phyloP scores from a whole-genome alignment of 2,888 invertebrate species.

The Noctua janthina region DNA sequence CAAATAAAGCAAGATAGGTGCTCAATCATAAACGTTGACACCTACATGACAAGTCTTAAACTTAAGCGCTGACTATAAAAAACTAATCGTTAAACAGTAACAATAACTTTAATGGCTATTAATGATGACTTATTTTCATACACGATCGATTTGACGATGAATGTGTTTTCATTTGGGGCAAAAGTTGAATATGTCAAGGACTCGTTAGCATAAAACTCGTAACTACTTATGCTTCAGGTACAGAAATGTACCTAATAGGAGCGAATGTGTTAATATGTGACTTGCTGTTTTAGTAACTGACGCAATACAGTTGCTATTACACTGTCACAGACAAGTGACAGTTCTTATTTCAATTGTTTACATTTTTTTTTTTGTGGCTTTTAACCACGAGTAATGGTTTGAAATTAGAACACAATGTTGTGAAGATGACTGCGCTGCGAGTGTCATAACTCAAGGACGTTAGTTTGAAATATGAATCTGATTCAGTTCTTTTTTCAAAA shows the following conservation, averaged over 20 bases:
- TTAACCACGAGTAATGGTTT: too few species aligned
- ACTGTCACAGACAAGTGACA: background rate
- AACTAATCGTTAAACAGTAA: slow-evolving; percentile 23
- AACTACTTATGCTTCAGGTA: background rate
- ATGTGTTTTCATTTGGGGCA: background rate
- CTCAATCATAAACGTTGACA: slow-evolving; percentile 19
- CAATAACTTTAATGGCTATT: slow-evolving; percentile 10
- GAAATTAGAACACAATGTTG: background rate
- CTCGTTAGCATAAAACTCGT: slow-evolving; percentile 8
- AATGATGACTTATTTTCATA: slow-evolving; percentile 29
- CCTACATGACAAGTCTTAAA: background rate
- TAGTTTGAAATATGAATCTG: background rate
- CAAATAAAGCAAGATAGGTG: background rate
- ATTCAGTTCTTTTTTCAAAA: background rate
- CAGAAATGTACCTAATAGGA: background rate
- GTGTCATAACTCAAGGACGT: background rate
- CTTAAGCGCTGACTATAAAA: background rate
- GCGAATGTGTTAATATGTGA: slow-evolving; percentile 8
- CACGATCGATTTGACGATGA: slow-evolving; percentile 23
- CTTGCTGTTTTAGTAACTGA: background rate
- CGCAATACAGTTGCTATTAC: background rate
- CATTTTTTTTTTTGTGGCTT: background rate
- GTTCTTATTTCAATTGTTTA: background rate
- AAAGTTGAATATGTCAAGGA: slow-evolving; percentile 1
- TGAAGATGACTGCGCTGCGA: background rate